Evolutionary conservation across 2,888 invertebrate genomes (phyloP).

Genomic region (Cataglyphis cursor): DNA sequence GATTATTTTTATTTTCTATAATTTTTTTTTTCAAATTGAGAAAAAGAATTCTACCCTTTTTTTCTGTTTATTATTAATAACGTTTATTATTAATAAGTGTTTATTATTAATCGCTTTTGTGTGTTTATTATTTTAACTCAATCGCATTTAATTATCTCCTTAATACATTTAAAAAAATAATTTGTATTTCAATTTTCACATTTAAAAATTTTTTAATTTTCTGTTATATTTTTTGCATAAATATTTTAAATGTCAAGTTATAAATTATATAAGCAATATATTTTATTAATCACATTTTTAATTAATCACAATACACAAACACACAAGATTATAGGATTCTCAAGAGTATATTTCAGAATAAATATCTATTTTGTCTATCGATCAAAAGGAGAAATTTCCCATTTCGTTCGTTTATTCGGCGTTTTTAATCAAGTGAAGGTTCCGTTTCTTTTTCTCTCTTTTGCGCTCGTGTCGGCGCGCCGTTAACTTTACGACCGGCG

Average conservation of each 20-base stretch:
- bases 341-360: too few species aligned
- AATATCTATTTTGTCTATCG: background rate
- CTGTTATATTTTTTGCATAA: too few species aligned
- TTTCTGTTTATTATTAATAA: background rate
- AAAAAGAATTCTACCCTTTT: background rate
- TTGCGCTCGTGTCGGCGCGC: background rate
- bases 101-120: background rate
- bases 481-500: conserved; percentile 40
- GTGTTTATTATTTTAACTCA: background rate
- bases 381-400: background rate
- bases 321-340: background rate
- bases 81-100: too few species aligned
- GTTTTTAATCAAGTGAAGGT: conserved; percentile 35
- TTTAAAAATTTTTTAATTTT: background rate
- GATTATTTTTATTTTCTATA: background rate
- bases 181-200: background rate
- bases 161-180: background rate
- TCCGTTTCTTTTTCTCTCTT: background rate
- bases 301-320: background rate
- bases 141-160: background rate
- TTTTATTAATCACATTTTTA: background rate
- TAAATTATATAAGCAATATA: background rate
- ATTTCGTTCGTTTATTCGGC: conserved; percentile 8
- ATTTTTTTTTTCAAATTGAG: background rate
- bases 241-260: background rate